phyloP scores from a whole-genome alignment of 1,140 invertebrate species.

The Apis laboriosa region DNA sequence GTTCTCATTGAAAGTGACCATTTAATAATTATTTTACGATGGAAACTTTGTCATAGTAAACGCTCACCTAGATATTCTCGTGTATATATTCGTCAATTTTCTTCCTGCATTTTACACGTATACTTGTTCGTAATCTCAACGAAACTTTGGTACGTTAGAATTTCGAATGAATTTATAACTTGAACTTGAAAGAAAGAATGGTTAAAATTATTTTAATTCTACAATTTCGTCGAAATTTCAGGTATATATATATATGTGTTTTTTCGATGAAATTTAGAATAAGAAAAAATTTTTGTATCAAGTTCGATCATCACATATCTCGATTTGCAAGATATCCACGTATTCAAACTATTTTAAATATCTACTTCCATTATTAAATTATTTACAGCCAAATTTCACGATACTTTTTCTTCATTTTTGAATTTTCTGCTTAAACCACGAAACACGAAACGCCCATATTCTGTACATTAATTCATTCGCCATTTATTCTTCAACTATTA shows the following conservation, averaged over 20 bases:
- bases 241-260: no score
- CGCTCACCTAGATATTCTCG: background rate
- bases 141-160: background rate
- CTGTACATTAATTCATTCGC: background rate
- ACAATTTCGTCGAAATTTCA: no score
- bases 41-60: background rate
- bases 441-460: background rate
- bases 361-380: no score
- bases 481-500: no score
- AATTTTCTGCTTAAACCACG: background rate
- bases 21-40: conserved; percentile 17
- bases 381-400: no score
- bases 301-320: no score
- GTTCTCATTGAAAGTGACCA: conserved; percentile 11
- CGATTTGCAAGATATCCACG: no score
- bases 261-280: no score
- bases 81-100: background rate
- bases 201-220: no score
- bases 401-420: background rate
- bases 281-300: no score
- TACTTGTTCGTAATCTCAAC: background rate
- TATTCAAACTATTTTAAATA: no score
- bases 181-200: no score
- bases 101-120: background rate
- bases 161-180: background rate